phyloP scores from a whole-genome alignment of 2,797 vertebrate species.

The Acipenser oxyrinchus region DNA sequence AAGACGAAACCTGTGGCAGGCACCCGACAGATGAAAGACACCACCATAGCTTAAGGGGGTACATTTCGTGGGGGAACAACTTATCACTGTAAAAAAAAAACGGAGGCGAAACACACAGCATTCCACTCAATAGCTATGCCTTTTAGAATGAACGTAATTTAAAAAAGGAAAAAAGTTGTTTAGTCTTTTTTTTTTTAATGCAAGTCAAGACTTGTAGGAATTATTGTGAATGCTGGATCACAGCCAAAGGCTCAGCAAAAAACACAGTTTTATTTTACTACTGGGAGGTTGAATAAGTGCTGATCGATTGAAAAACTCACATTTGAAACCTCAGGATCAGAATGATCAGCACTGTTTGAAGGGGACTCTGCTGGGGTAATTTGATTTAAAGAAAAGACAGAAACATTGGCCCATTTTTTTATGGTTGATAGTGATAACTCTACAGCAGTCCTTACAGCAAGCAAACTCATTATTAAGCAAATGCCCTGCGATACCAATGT shows the following conservation, averaged over 20 bases:
- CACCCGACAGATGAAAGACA: too few relatives aligned
- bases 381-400: too few relatives aligned
- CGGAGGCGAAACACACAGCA: too few relatives aligned
- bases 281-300: constrained; percentile 6
- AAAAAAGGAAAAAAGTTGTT: not conserved
- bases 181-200: not conserved
- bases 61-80: too few relatives aligned
- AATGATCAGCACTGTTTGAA: not conserved
- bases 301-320: constrained; percentile 5
- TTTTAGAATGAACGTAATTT: not conserved
- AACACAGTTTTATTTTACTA: constrained; percentile 7
- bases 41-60: too few relatives aligned
- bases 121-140: too few relatives aligned
- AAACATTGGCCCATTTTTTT: not conserved
- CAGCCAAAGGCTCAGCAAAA: not conserved
- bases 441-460: not conserved
- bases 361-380: not conserved
- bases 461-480: constrained; percentile 3
- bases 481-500: too few relatives aligned
- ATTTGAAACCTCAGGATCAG: constrained; percentile 7
- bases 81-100: too few relatives aligned
- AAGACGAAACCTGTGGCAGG: too few relatives aligned
- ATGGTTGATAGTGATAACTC: constrained; percentile 2
- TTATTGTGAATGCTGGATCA: not conserved
- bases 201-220: constrained; percentile 3